Conservation (phyloP, 2,113 vertebrate genomes). For the Seriola quinqueradiata region DNA sequence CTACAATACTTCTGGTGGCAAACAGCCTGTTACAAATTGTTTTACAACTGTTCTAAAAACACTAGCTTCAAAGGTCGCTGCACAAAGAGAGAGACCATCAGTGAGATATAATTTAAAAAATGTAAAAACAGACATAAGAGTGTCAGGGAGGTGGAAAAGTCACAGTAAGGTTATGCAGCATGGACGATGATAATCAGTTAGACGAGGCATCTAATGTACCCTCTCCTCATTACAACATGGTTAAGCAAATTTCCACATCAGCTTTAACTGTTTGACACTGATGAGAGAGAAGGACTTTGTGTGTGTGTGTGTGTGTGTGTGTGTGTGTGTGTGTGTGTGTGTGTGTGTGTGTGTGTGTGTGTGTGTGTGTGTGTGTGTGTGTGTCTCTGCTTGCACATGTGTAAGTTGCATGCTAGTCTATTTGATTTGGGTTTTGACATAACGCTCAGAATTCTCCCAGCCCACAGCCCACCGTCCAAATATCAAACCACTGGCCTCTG, state of each 20-base stretch:
- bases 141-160: slow-evolving; percentile 10
- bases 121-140: not conserved
- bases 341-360: slow-evolving; percentile 4
- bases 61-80: not conserved
- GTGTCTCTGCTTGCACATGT: not conserved
- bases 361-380: not conserved
- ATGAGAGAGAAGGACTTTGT: slow-evolving; percentile 51
- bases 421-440: slow-evolving; percentile 61
- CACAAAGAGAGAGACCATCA: not conserved
- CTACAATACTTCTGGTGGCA: not conserved
- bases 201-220: slow-evolving; percentile 59
- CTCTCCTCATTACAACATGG: slow-evolving; percentile 55
- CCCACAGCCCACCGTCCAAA: slow-evolving; percentile 22
- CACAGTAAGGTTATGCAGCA: slow-evolving; percentile 8
- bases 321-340: slow-evolving; percentile 32
- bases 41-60: slow-evolving; percentile 12
- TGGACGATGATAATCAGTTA: slow-evolving; percentile 60
- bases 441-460: slow-evolving; percentile 39
- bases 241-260: slow-evolving; percentile 65
- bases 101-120: slow-evolving; percentile 3
- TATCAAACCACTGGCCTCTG: slow-evolving; percentile 59
- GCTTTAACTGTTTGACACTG: slow-evolving; percentile 64
- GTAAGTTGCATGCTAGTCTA: slow-evolving; percentile 46
- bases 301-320: not conserved
- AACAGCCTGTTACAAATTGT: slow-evolving; percentile 8